These are phyloP conservation scores for Heloderma charlesbogerti DNA, from an alignment of 2,113 vertebrate species.

Conservation along the genomic window DNA sequence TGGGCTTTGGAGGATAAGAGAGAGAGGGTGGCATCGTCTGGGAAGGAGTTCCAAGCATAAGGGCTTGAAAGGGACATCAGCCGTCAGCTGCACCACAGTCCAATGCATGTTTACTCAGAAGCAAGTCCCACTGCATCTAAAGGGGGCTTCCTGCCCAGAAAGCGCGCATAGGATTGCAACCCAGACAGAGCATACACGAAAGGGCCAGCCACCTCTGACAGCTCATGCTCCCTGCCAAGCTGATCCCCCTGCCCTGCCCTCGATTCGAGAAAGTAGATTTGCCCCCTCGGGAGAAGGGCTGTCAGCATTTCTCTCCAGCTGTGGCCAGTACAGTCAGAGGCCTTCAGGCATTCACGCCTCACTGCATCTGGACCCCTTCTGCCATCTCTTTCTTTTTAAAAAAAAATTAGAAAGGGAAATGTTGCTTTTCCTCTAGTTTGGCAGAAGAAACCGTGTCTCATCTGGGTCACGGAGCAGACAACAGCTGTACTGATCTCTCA, in stretches of 20 bases:
- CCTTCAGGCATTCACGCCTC: background rate
- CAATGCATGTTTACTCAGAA: too few species aligned
- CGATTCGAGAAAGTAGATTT: background rate
- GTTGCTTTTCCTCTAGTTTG: background rate
- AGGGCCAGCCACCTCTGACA: background rate
- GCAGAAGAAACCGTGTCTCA: constrained; percentile 37
- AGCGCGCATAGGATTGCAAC: background rate
- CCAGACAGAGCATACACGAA: background rate
- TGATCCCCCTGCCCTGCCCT: too few species aligned
- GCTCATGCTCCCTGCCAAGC: background rate
- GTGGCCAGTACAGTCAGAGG: background rate
- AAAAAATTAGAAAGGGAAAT: background rate
- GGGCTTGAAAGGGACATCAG: too few species aligned
- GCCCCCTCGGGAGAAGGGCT: background rate
- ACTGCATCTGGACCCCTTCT: background rate
- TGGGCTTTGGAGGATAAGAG: too few species aligned
- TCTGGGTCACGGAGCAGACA: constrained; percentile 13
- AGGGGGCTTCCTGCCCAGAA: background rate
- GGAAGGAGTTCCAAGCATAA: too few species aligned
- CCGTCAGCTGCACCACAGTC: too few species aligned
- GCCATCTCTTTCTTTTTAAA: background rate
- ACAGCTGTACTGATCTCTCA: constrained; percentile 40
- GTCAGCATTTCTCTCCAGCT: background rate
- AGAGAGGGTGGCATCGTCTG: too few species aligned
- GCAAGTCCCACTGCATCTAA: too few species aligned